Evolutionary conservation across 2,888 invertebrate genomes (phyloP).

Genomic region (Lamellibrachia columna): DNA sequence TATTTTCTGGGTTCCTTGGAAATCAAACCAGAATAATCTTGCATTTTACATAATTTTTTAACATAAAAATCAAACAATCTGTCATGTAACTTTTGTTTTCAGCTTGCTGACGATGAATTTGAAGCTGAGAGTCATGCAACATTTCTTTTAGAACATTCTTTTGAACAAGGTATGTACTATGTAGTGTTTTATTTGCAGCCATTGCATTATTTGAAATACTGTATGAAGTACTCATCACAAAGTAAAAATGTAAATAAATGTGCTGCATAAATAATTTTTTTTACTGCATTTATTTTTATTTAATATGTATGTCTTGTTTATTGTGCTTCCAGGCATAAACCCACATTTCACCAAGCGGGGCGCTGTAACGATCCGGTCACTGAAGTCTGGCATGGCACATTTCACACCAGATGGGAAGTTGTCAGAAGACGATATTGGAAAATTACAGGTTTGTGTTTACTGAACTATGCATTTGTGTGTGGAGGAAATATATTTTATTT

Average conservation of each 20-base stretch:
- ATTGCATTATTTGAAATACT: background rate
- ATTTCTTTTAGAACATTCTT: conserved; percentile 55
- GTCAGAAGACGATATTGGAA: conserved; percentile 20
- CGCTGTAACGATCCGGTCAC: conserved; percentile 29
- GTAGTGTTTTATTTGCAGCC: background rate
- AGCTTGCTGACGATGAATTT: conserved; percentile 60
- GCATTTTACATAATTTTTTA: background rate
- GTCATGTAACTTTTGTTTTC: conserved; percentile 32
- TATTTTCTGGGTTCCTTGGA: too few species aligned
- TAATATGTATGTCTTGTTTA: background rate
- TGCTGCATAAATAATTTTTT: too few species aligned
- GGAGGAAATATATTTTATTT: background rate
- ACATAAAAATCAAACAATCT: background rate
- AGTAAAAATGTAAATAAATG: too few species aligned
- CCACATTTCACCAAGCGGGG: conserved; percentile 30
- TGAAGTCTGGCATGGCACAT: conserved; percentile 35
- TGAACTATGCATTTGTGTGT: background rate
- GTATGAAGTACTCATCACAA: too few species aligned
- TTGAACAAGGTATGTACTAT: conserved; percentile 48
- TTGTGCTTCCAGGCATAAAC: conserved; percentile 3
- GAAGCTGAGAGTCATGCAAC: conserved; percentile 52
- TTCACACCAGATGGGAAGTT: conserved; percentile 25
- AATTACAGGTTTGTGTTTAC: conserved; percentile 26
- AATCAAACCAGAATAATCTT: too few species aligned
- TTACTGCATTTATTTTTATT: too few species aligned